A percentile compares a stretch with the other conserved stretches of the same genome.
Conservation (phyloP, 2,888 invertebrate species). For the Gasteruption jaculator region DNA sequence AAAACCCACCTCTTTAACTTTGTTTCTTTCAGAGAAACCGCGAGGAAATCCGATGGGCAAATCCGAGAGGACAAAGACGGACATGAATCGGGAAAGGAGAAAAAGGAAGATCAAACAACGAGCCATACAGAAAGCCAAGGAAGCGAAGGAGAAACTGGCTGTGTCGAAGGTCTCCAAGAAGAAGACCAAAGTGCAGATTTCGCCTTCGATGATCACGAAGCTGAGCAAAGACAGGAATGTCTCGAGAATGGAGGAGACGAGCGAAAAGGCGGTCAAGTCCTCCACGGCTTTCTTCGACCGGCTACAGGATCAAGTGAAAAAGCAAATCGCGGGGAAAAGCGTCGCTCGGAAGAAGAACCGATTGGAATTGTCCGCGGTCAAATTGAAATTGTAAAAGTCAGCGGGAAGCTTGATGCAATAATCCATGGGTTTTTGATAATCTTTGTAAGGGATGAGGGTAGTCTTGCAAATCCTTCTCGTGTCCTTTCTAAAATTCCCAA, state of each 20-base stretch:
- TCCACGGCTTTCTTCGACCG: conserved; percentile 84
- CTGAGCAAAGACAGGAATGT: conserved; percentile 64
- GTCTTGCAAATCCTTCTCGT: no score
- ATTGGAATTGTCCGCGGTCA: conserved; percentile 55
- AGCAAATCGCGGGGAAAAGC: conserved; percentile 55
- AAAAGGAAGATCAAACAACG: conserved; percentile 78
- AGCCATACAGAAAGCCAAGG: conserved; percentile 53
- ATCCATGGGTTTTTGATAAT: no score
- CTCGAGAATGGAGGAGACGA: conserved; percentile 54
- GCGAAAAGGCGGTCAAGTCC: conserved; percentile 60
- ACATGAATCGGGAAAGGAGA: conserved; percentile 83
- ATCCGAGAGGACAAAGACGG: conserved; percentile 78
- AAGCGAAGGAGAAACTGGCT: conserved; percentile 46
- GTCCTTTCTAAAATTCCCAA: no score
- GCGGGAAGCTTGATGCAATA: no score
- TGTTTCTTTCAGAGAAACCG: conserved; percentile 45
- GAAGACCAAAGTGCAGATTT: conserved; percentile 55
- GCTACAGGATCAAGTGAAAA: conserved; percentile 71
- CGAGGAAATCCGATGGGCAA: conserved; percentile 62
- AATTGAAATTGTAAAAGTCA: conserved; percentile 63
- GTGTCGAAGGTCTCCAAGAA: conserved; percentile 54
- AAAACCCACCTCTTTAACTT: no score
- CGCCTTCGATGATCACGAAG: conserved; percentile 60
- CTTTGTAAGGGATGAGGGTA: no score
- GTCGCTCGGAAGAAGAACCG: conserved; percentile 40